These are phyloP conservation scores for Trididemnum nubilum DNA, from an alignment of 23 tunicate genomes.

Conservation along the genomic window DNA sequence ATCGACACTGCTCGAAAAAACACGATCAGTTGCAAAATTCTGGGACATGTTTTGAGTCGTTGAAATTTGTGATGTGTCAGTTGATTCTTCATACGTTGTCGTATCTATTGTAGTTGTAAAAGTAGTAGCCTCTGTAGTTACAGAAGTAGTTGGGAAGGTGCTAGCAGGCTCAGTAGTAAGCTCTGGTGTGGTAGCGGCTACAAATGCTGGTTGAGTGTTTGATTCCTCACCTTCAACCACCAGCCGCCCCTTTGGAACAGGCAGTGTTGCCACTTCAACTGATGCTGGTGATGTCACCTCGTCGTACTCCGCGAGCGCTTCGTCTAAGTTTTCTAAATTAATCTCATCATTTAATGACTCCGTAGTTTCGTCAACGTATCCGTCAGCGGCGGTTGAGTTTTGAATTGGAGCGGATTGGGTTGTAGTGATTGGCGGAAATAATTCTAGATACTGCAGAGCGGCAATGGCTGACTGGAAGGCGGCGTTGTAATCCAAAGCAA, in stretches of 20 bases:
- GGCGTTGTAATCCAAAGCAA: slow-evolving; percentile 90
- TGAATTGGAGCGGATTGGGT: slow-evolving; percentile 30
- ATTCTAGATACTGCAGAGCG: slow-evolving; percentile 57
- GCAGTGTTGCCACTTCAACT: background rate
- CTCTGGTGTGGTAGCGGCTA: background rate
- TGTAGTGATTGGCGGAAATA: slow-evolving; percentile 67
- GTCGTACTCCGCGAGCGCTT: background rate
- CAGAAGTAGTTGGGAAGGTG: background rate
- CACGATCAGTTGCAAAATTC: no score
- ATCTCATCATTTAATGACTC: background rate
- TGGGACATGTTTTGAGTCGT: no score
- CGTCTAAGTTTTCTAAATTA: background rate
- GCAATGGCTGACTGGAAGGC: slow-evolving; percentile 90
- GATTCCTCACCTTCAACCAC: no score
- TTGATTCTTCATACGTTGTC: background rate
- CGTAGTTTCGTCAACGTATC: background rate
- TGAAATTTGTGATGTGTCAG: no score
- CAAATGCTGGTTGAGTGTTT: background rate
- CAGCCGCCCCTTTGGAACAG: no score
- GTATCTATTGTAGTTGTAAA: background rate
- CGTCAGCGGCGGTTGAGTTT: slow-evolving; percentile 35
- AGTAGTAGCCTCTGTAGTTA: background rate
- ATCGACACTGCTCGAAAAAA: no score
- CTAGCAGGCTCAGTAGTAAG: slow-evolving; percentile 8
- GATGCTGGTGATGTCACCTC: no score